These are phyloP conservation scores for Pseudorhiza aurosa DNA, from an alignment of 30 jellyfish, hydroid and myxozoan genomes.

Conservation along the genomic window DNA sequence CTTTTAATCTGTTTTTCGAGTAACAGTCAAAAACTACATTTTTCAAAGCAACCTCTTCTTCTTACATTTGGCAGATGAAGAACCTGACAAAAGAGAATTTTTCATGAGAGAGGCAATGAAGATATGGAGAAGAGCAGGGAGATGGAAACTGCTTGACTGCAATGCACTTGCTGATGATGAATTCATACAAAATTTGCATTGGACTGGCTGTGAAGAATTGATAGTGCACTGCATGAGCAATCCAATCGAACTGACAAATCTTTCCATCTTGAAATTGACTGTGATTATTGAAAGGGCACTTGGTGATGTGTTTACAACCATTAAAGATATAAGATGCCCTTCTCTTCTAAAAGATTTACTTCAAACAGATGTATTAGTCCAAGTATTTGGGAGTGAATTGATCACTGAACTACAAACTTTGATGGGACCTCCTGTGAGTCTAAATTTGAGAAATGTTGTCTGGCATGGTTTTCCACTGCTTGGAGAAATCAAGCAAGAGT, in stretches of 20 bases:
- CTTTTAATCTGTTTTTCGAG: too few species aligned
- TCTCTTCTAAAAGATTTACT: constrained; percentile 50
- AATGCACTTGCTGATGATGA: too few species aligned
- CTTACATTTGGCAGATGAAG: not conserved
- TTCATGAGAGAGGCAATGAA: not conserved
- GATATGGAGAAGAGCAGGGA: not conserved
- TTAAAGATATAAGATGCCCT: constrained; percentile 42
- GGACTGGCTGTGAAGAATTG: constrained; percentile 26
- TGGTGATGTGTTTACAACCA: constrained; percentile 46
- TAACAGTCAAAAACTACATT: too few species aligned
- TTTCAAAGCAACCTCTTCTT: too few species aligned
- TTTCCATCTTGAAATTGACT: constrained; percentile 35
- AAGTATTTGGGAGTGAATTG: constrained; percentile 26
- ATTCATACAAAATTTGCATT: not conserved
- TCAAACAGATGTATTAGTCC: constrained; percentile 4
- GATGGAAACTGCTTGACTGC: not conserved
- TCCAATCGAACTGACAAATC: constrained; percentile 1
- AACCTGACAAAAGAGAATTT: not conserved
- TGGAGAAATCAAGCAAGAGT: constrained; percentile 57
- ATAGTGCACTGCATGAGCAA: constrained; percentile 9
- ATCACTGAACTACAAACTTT: constrained; percentile 23
- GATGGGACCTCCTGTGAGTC: constrained; percentile 69
- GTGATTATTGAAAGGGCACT: constrained; percentile 52
- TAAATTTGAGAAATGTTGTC: constrained; percentile 62
- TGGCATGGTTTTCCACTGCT: constrained; percentile 91